phyloP scores from a whole-genome alignment of 2,797 vertebrate species.

The Borostomias antarcticus region DNA sequence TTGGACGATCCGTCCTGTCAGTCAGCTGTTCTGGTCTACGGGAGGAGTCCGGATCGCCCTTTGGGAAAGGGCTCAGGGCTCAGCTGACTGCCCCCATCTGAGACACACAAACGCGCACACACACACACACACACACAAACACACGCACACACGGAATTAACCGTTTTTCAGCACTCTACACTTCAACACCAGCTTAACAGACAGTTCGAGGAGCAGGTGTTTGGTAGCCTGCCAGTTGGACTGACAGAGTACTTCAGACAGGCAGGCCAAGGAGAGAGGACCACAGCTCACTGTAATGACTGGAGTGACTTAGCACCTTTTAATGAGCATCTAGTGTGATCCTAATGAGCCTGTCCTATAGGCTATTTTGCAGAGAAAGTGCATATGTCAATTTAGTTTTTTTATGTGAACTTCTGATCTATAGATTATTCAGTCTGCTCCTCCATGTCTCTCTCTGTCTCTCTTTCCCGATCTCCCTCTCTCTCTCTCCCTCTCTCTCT shows the following conservation, averaged over 20 bases:
- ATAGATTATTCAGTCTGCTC: neutral
- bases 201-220: conserved; percentile 17
- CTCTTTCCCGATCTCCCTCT: neutral
- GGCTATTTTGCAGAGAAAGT: too few relatives aligned
- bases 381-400: too few relatives aligned
- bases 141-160: too few relatives aligned
- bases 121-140: too few relatives aligned
- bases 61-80: neutral
- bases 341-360: too few relatives aligned
- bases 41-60: neutral
- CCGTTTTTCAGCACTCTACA: neutral
- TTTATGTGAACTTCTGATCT: too few relatives aligned
- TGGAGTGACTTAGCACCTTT: too few relatives aligned
- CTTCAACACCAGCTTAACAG: conserved; percentile 9
- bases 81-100: neutral
- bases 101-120: too few relatives aligned
- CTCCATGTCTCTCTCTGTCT: too few relatives aligned
- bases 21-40: neutral
- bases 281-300: too few relatives aligned
- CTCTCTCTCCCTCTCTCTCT: too few relatives aligned
- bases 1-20: neutral
- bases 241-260: neutral
- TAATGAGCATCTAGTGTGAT: too few relatives aligned
- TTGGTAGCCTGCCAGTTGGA: neutral
- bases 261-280: neutral